Evolutionary conservation across 2,888 invertebrate genomes (phyloP).

Genomic region (Nasonia oneida): DNA sequence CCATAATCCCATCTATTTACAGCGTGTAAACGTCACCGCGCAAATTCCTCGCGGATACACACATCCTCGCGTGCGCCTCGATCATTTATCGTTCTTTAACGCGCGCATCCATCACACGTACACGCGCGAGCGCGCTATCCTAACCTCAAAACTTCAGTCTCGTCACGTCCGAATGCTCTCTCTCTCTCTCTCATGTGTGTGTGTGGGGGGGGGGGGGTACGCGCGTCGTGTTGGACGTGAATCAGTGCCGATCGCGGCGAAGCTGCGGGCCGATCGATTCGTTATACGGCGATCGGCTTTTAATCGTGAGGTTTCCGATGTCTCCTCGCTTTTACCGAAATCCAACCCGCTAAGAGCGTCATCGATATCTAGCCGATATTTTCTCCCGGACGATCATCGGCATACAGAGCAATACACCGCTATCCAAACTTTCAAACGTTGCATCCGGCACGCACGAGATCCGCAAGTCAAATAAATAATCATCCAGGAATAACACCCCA

Average conservation of each 20-base stretch:
- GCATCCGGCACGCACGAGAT: not conserved
- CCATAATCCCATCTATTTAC: constrained; percentile 10
- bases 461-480: not conserved
- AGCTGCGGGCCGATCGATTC: not conserved
- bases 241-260: not conserved
- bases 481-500: not conserved
- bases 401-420: no score
- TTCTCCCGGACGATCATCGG: not conserved
- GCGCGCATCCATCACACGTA: not conserved
- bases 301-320: not conserved
- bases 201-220: not conserved
- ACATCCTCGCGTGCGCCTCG: constrained; percentile 19
- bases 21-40: constrained; percentile 11
- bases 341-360: not conserved
- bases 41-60: not conserved
- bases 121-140: not conserved
- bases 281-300: not conserved
- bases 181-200: no score
- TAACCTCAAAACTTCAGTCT: constrained; percentile 14
- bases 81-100: constrained; percentile 7
- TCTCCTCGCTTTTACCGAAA: no score
- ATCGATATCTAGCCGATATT: not conserved
- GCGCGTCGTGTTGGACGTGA: not conserved
- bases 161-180: not conserved
- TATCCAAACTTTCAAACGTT: not conserved